These are phyloP conservation scores for Mormyrus lacerda DNA, from an alignment of 2,113 vertebrate species.

Conservation along the genomic window DNA sequence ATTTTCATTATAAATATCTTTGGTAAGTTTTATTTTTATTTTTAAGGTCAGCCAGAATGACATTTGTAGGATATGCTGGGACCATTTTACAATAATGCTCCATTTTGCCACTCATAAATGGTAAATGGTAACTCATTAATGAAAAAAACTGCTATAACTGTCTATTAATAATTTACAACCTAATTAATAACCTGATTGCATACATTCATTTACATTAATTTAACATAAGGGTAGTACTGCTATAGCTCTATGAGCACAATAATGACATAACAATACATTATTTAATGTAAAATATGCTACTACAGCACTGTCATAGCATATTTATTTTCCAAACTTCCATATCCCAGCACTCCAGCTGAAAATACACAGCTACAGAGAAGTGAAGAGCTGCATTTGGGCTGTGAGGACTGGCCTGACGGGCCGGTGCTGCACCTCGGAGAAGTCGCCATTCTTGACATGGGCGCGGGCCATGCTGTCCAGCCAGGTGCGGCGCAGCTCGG, in stretches of 20 bases:
- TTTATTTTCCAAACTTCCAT: background rate
- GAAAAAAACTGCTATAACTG: background rate
- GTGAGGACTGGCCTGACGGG: background rate
- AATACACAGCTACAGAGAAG: background rate
- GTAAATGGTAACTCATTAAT: background rate
- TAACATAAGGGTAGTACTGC: background rate
- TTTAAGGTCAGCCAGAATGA: background rate
- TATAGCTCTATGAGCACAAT: background rate
- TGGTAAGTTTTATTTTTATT: background rate
- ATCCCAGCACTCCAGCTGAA: background rate
- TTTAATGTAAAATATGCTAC: background rate
- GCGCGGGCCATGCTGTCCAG: conserved; percentile 96
- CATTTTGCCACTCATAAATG: background rate
- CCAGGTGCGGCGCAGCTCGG: conserved; percentile 91
- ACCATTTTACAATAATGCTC: background rate
- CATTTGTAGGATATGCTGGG: background rate
- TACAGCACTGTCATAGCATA: background rate
- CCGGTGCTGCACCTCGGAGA: conserved; percentile 73
- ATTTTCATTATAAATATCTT: background rate
- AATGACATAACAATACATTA: background rate
- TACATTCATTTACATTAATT: too few species aligned
- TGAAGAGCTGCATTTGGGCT: background rate
- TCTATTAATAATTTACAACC: background rate
- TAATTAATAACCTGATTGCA: background rate
- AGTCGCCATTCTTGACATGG: conserved; percentile 87